A percentile compares a stretch with the other conserved stretches of the same genome.
Evolutionary conservation across 2,888 invertebrate genomes (phyloP).

Genomic region (Steinernema scapterisci): DNA sequence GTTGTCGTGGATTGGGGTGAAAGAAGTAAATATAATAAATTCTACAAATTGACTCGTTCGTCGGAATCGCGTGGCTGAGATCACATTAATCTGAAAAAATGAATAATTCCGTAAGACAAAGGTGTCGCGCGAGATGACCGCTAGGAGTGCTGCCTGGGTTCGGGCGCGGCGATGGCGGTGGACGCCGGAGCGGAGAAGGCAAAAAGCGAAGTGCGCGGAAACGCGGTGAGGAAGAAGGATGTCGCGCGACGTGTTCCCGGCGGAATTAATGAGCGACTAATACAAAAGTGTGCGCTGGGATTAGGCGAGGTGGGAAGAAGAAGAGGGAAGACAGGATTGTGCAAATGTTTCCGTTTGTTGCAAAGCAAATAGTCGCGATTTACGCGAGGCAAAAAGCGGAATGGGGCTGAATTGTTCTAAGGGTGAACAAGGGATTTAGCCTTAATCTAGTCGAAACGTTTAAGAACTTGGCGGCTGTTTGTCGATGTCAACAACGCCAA

Average conservation of each 20-base stretch:
- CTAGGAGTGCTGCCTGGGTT: too few relatives aligned
- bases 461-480: too few relatives aligned
- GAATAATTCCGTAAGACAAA: slow-evolving; percentile 28
- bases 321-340: background rate
- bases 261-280: slow-evolving; percentile 5
- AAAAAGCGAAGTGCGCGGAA: slow-evolving; percentile 6
- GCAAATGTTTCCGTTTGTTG: slow-evolving; percentile 18
- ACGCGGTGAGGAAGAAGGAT: slow-evolving; percentile 2
- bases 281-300: slow-evolving; percentile 11
- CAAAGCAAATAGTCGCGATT: background rate
- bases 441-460: too few relatives aligned
- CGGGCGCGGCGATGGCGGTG: too few relatives aligned
- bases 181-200: background rate
- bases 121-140: background rate
- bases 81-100: slow-evolving; percentile 33
- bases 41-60: slow-evolving; percentile 28
- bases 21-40: slow-evolving; percentile 33
- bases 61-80: slow-evolving; percentile 25
- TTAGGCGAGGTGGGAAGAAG: background rate
- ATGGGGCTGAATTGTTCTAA: too few relatives aligned
- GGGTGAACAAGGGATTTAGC: too few relatives aligned
- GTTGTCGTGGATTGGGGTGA: background rate
- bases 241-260: slow-evolving; percentile 25
- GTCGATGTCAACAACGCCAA: too few relatives aligned
- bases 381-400: background rate